Conservation (phyloP, 92 coral and sea anemone genomes). For the Heliopora coerulea region DNA sequence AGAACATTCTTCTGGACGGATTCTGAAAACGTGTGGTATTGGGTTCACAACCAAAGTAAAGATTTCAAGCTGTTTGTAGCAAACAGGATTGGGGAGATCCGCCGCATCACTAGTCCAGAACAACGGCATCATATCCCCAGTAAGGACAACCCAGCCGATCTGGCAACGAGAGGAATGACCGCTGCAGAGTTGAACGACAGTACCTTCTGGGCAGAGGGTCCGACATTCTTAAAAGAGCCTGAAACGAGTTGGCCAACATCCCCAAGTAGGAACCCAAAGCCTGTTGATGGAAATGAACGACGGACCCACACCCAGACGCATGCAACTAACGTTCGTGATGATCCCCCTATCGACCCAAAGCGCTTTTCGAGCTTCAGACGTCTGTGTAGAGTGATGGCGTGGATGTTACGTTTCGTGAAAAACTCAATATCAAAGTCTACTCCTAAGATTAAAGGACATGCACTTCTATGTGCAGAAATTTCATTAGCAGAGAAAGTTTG, state of each 20-base stretch:
- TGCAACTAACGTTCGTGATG: no score
- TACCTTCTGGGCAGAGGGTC: constrained; percentile 42
- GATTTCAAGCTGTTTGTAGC: constrained; percentile 55
- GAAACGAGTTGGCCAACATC: constrained; percentile 23
- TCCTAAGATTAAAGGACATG: no score
- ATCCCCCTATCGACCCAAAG: no score
- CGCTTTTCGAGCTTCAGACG: no score
- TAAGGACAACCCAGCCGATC: constrained; percentile 42
- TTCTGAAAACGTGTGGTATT: constrained; percentile 49
- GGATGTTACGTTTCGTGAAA: no score
- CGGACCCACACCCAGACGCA: no score
- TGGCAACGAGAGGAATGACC: constrained; percentile 40
- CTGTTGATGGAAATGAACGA: no score
- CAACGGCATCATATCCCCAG: constrained; percentile 54
- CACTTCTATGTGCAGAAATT: neutral
- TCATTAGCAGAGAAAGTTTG: constrained; percentile 19
- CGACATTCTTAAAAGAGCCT: constrained; percentile 29
- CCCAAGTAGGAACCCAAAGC: no score
- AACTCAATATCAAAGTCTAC: no score
- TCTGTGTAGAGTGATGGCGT: no score
- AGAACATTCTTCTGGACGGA: constrained; percentile 52
- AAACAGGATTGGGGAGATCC: constrained; percentile 44
- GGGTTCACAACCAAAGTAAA: constrained; percentile 52
- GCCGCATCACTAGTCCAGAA: constrained; percentile 24
- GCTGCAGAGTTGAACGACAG: constrained; percentile 25